A percentile compares a stretch with the other conserved stretches of the same genome.
Evolutionary conservation across 2,888 invertebrate species (phyloP).

Genomic region (Aethes cnicana): DNA sequence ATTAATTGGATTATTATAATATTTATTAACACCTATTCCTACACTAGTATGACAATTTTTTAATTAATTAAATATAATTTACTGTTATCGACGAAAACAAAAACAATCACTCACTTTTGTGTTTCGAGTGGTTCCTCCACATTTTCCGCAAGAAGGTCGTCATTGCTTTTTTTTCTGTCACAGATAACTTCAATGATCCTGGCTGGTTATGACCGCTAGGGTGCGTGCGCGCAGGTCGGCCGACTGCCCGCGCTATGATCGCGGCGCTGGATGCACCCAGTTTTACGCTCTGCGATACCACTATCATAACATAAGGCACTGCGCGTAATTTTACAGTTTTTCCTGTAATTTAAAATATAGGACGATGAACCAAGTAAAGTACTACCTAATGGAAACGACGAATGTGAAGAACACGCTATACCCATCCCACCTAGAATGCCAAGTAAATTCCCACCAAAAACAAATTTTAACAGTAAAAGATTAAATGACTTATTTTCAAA

Average conservation of each 20-base stretch:
- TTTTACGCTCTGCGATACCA: conserved; percentile 21
- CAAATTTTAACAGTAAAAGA: no score
- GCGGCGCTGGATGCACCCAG: conserved; percentile 37
- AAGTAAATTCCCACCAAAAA: no score
- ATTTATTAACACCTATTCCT: no score
- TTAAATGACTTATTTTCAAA: no score
- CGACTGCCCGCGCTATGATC: conserved; percentile 52
- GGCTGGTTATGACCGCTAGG: conserved; percentile 34
- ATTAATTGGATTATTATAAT: no score
- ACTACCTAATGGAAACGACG: no score
- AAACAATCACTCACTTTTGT: conserved; percentile 83
- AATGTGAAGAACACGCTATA: no score
- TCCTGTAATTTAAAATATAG: not conserved
- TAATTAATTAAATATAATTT: no score
- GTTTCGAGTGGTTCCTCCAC: conserved; percentile 86
- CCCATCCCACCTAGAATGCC: no score
- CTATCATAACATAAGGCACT: conserved; percentile 4
- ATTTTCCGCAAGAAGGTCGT: conserved; percentile 85
- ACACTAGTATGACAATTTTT: not conserved
- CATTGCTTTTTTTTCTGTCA: conserved; percentile 43
- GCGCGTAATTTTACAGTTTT: conserved; percentile 18
- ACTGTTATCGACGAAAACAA: conserved; percentile 27
- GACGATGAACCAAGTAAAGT: no score
- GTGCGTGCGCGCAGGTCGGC: conserved; percentile 44
- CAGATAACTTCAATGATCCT: not conserved